phyloP scores from a whole-genome alignment of 2,888 invertebrate genomes.

The Seira sanloemensis region DNA sequence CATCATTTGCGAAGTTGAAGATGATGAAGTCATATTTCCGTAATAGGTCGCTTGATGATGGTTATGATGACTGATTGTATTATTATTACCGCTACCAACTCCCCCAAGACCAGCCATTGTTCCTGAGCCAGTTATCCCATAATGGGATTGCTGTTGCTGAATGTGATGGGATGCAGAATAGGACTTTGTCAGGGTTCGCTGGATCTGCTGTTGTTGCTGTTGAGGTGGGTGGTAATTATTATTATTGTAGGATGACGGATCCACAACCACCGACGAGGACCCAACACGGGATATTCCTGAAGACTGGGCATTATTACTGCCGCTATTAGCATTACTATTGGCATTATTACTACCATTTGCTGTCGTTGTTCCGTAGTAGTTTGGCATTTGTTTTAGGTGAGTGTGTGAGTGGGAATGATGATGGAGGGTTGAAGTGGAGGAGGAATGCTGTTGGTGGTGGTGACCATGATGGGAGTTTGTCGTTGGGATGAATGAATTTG shows the following conservation, averaged over 20 bases:
- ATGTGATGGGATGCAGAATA: slow-evolving; percentile 60
- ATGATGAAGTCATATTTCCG: slow-evolving; percentile 62
- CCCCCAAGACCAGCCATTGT: slow-evolving; percentile 29
- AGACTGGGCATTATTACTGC: slow-evolving; percentile 39
- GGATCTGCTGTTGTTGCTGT: slow-evolving; percentile 59
- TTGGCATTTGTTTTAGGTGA: slow-evolving; percentile 50
- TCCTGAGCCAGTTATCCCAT: slow-evolving; percentile 56
- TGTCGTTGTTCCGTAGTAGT: slow-evolving; percentile 43
- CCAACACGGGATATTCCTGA: slow-evolving; percentile 47
- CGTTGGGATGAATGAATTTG: slow-evolving; percentile 72
- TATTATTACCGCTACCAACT: slow-evolving; percentile 35
- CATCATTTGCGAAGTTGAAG: slow-evolving; percentile 36
- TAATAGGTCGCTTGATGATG: slow-evolving; percentile 66
- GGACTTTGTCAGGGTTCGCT: slow-evolving; percentile 69
- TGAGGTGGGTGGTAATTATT: slow-evolving; percentile 63
- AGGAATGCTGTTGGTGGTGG: slow-evolving; percentile 32
- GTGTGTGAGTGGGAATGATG: slow-evolving; percentile 51
- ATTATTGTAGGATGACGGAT: slow-evolving; percentile 49
- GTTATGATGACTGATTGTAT: slow-evolving; percentile 61
- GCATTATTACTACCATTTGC: neutral
- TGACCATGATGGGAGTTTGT: slow-evolving; percentile 55
- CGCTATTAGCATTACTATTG: slow-evolving; percentile 15
- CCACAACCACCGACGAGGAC: slow-evolving; percentile 24
- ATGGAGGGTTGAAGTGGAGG: slow-evolving; percentile 44
- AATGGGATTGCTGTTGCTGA: slow-evolving; percentile 61